Base-by-base conservation (phyloP, 2,888 invertebrate genomes). In the Coenonympha glycerion region DNA sequence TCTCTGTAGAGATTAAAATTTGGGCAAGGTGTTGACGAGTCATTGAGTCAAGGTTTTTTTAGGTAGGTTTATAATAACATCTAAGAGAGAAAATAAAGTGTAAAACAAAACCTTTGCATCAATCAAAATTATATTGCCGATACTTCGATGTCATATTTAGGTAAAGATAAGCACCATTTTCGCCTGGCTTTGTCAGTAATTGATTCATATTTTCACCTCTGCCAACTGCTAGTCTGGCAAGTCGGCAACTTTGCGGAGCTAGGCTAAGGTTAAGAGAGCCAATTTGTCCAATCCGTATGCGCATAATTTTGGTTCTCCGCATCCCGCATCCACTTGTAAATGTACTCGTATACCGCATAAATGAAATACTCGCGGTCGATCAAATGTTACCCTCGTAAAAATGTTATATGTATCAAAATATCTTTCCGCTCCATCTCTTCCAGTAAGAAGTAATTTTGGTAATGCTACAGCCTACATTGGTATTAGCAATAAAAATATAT, bases 371-470 rank as follows among this genome's bases (percentile, higher is more conserved):
- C 42, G 46, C 53, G 47, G 51, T 49, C 58, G 52, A 50, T 61
- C 60, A 55, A 59, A 55, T 52, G 52, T 49, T 53, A 57, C 55
- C 60, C 45, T 57, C 59, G 49, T 63, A 62, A 63, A n/a, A 65
- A 63, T 49, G 58, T 62, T 64, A 65, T 55, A 58, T 52, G 57
- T 58, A 55, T 55, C 61, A 56, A 62, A 62, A 61, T 55, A 58
- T 62, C 60, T 51, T 51, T 47, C 36, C 33, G 9, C 39, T n/a
- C 47, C 36, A 45, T 39, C 40, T 48, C 48, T 48, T 45, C 48
- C 45, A 47, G 34, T 45, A 24, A n/a, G 45, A 45, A 34, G 45
- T 41, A 55, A 48, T 52, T 51, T 40, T 31, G 45, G 51, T 54
- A 52, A 46, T 37, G 30, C n/a, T 41, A 8, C n/a, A n/a, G n/a